Evolutionary conservation across 2,113 vertebrate genomes (phyloP).

Genomic region (Zingel zingel): DNA sequence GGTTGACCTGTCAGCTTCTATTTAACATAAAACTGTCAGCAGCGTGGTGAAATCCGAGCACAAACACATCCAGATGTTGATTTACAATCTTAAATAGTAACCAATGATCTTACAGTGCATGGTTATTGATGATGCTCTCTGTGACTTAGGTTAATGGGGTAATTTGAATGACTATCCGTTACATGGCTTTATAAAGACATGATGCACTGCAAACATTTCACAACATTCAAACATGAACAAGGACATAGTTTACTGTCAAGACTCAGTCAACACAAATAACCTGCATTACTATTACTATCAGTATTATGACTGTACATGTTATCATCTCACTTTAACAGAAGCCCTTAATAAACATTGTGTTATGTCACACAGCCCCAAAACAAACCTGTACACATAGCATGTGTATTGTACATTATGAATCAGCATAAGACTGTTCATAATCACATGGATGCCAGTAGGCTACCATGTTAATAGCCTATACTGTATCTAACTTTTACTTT

Average conservation of each 20-base stretch:
- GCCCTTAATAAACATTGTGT: too few relatives aligned
- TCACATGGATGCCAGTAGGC: neutral
- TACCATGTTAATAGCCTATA: neutral
- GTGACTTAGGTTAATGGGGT: neutral
- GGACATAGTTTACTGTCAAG: neutral
- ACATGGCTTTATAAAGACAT: neutral
- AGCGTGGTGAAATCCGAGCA: neutral
- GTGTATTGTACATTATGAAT: neutral
- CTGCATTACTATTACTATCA: neutral
- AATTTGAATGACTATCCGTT: neutral
- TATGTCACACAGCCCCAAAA: neutral
- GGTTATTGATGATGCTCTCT: neutral
- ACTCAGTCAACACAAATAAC: too few relatives aligned
- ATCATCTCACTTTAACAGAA: neutral
- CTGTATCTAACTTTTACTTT: neutral
- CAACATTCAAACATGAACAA: neutral
- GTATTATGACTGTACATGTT: neutral
- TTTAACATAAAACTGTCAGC: neutral
- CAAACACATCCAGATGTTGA: neutral
- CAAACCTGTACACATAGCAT: neutral
- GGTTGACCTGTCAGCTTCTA: neutral
- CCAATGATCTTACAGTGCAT: neutral
- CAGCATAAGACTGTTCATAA: neutral
- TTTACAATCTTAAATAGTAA: neutral
- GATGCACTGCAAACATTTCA: neutral